Evolutionary conservation across 2,113 vertebrate species (phyloP), one percentile per base, ranked within the genome.

Genomic region (Pseudopipra pipra): DNA sequence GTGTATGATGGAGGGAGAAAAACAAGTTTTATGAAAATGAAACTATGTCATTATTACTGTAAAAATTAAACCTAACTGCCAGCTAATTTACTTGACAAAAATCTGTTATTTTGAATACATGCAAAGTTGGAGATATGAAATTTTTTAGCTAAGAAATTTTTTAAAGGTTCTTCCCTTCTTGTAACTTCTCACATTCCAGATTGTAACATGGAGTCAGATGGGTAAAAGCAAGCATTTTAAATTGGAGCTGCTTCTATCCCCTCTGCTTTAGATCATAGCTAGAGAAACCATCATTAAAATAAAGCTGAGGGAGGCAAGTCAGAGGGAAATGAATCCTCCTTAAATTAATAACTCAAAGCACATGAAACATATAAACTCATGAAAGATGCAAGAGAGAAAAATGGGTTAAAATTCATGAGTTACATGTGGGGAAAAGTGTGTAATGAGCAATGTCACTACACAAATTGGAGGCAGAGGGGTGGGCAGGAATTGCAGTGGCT

Each of bases 11-110:
- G 58, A 94, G 51, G 23, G 59, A 80, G 85, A 94, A 93, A 73
- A 96, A 68, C 90, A 94, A 93, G 37, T 91, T 93, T 67, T 78
- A 51, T 44, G 70, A 77, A 96, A 94, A 92, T 63, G 33, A 83
- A 97, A 93, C 84, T 41, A 89, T 56, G 39, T 70, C 74, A 82
- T 86, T 86, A 82, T 54, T 88, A 71, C 27, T 55, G 30, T 95
- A 89, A 88, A 91, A 87, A 90, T 55, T 46, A 61, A 75, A 87
- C 65, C 47, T 62, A 85, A 87, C 55, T 72, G 68, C 55, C 75
- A 92, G 39, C 11, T 39, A 79, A 87, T 81, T 87, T 37, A 85
- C n/a, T 74, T 89, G 84, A 44, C 62, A 92, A 93, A 79, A 90
- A 84, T 43, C 30, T 43, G 61, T 74, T 67, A 23, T 30, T 85